Conservation (phyloP, 2,888 invertebrate genomes). For the Lasioglossum villosulum region DNA sequence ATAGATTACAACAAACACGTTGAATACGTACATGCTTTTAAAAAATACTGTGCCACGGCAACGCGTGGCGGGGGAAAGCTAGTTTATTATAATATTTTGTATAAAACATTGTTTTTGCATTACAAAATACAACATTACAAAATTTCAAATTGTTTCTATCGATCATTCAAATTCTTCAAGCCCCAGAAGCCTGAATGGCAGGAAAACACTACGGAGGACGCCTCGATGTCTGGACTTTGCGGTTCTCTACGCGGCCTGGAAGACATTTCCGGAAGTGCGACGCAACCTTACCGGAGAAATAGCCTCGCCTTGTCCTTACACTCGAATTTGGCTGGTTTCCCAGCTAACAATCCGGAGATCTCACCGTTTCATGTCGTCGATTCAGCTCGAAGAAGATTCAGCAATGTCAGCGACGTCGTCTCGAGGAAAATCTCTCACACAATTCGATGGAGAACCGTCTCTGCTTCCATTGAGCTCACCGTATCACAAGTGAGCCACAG, state of each 20-base stretch:
- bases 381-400: constrained; percentile 88
- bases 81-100: too few species aligned
- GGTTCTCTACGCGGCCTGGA: constrained; percentile 59
- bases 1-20: too few species aligned
- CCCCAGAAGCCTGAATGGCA: constrained; percentile 61
- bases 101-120: too few species aligned
- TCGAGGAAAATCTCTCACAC: constrained; percentile 93
- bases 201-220: constrained; percentile 29
- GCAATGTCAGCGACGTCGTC: constrained; percentile 91
- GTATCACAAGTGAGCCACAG: constrained; percentile 75
- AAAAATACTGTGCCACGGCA: too few species aligned
- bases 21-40: too few species aligned
- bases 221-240: constrained; percentile 59
- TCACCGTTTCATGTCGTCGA: constrained; percentile 78
- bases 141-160: neutral
- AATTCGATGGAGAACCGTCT: constrained; percentile 87
- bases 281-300: constrained; percentile 65
- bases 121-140: too few species aligned
- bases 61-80: too few species aligned
- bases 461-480: constrained; percentile 77
- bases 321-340: constrained; percentile 76
- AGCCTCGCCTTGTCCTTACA: constrained; percentile 79
- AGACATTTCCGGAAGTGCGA: constrained; percentile 39
- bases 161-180: constrained; percentile 35
- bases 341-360: constrained; percentile 70